Percentiles rank a stretch among this genome's conserved stretches.
phyloP scores from a whole-genome alignment of 2,888 invertebrate species.

The Eurois occulta region DNA sequence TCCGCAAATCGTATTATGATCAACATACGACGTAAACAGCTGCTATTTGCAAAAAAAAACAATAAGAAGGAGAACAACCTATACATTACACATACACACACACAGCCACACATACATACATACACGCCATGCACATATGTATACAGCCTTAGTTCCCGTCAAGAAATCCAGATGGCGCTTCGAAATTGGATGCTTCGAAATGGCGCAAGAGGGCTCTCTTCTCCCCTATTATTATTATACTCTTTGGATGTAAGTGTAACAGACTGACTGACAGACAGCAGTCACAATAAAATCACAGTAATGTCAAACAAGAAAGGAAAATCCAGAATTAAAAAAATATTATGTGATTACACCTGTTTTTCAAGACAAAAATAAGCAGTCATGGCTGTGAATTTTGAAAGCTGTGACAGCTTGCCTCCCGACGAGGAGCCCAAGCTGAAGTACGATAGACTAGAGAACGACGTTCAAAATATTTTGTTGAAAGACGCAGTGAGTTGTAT shows the following conservation, averaged over 20 bases:
- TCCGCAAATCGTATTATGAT: no score
- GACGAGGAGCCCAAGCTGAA: slow-evolving; percentile 96
- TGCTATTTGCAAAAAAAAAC: no score
- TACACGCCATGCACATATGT: no score
- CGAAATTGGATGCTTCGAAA: no score
- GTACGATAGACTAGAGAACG: slow-evolving; percentile 97
- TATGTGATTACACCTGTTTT: slow-evolving; percentile 55
- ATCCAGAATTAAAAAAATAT: slow-evolving; percentile 32
- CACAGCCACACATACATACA: no score
- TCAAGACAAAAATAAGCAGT: slow-evolving; percentile 36
- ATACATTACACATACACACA: no score
- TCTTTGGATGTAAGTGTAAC: not conserved
- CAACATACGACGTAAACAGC: no score
- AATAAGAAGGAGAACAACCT: no score
- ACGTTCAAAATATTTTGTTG: slow-evolving; percentile 95
- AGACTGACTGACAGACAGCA: slow-evolving; percentile 14
- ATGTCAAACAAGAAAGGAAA: slow-evolving; percentile 50
- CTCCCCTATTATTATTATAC: no score
- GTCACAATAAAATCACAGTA: slow-evolving; percentile 51
- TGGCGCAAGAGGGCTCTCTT: no score
- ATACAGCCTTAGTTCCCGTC: no score
- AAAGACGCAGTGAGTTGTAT: slow-evolving; percentile 97
- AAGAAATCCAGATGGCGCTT: no score
- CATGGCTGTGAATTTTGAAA: slow-evolving; percentile 86
- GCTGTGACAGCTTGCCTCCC: slow-evolving; percentile 85